phyloP scores from a whole-genome alignment of 1,140 invertebrate genomes.

The Alviniconcha marisindica region DNA sequence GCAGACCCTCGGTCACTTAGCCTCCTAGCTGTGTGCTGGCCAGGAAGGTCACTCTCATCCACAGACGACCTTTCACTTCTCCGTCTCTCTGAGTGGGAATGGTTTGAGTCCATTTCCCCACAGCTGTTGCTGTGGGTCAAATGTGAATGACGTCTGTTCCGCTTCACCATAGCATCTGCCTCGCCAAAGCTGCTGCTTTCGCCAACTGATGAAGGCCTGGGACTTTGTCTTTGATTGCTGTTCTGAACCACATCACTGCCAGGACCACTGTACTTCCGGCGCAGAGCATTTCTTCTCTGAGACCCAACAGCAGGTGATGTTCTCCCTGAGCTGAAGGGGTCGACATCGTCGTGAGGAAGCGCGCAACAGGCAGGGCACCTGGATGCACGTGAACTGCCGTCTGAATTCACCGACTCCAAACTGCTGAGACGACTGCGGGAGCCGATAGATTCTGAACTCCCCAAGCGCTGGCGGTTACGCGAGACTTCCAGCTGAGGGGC shows the following conservation, averaged over 20 bases:
- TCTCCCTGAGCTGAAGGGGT: background rate
- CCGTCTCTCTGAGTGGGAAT: background rate
- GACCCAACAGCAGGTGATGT: background rate
- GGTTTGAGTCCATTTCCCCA: background rate
- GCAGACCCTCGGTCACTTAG: background rate
- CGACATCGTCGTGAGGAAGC: background rate
- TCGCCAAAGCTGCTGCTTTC: background rate
- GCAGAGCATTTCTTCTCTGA: background rate
- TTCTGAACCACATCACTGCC: background rate
- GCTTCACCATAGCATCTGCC: background rate
- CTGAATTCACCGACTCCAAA: constrained; percentile 24
- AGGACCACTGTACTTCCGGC: background rate
- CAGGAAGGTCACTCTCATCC: background rate
- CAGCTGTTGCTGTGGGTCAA: background rate
- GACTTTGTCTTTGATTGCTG: background rate
- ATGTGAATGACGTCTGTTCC: background rate
- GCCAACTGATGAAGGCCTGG: background rate
- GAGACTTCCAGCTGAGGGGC: constrained; percentile 6
- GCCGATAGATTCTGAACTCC: background rate
- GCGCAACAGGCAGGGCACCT: constrained; percentile 27
- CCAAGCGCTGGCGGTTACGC: background rate
- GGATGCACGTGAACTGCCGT: background rate
- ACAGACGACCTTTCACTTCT: background rate
- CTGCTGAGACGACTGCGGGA: background rate
- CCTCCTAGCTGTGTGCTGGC: background rate